A percentile compares a stretch with the other conserved stretches of the same genome.
These are phyloP conservation scores for Aleiodes sp. DNA, from an alignment of 1,140 invertebrate species.

Conservation along the genomic window DNA sequence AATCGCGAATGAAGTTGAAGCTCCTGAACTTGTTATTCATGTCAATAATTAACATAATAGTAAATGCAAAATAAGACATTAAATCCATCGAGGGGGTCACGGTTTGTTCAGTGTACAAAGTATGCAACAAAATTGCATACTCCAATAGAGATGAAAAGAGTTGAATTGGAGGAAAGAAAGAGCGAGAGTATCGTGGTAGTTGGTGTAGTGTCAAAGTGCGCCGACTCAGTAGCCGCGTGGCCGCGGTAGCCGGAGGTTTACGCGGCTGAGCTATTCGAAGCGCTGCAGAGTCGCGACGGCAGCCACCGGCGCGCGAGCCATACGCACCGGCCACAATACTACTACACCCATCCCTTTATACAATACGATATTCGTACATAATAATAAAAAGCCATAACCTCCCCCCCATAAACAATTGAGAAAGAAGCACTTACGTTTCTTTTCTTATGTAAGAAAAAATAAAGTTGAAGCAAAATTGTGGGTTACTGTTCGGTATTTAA, in stretches of 20 bases:
- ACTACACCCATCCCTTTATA: constrained; percentile 27
- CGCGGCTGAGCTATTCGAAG: constrained; percentile 52
- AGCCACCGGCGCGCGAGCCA: constrained; percentile 62
- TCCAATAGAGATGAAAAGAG: constrained; percentile 21
- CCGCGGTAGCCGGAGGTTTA: constrained; percentile 59
- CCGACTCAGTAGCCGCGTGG: constrained; percentile 65
- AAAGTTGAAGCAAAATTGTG: not conserved
- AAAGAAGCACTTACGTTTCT: not conserved
- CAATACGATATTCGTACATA: not conserved
- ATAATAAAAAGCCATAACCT: not conserved
- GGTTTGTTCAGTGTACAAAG: too few relatives aligned
- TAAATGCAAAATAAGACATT: too few relatives aligned
- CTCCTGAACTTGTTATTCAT: too few relatives aligned
- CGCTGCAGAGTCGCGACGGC: constrained; percentile 65
- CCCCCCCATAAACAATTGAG: not conserved
- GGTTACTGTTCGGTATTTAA: not conserved
- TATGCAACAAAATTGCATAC: too few relatives aligned
- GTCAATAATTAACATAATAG: too few relatives aligned
- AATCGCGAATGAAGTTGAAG: too few relatives aligned
- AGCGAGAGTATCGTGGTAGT: constrained; percentile 10
- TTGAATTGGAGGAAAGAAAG: constrained; percentile 26
- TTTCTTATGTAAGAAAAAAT: not conserved
- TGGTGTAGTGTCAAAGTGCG: constrained; percentile 51
- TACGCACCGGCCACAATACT: constrained; percentile 43
- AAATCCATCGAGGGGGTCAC: too few relatives aligned